Base-by-base conservation (phyloP, 2,113 vertebrate genomes). In the Myotis lucifugus region DNA sequence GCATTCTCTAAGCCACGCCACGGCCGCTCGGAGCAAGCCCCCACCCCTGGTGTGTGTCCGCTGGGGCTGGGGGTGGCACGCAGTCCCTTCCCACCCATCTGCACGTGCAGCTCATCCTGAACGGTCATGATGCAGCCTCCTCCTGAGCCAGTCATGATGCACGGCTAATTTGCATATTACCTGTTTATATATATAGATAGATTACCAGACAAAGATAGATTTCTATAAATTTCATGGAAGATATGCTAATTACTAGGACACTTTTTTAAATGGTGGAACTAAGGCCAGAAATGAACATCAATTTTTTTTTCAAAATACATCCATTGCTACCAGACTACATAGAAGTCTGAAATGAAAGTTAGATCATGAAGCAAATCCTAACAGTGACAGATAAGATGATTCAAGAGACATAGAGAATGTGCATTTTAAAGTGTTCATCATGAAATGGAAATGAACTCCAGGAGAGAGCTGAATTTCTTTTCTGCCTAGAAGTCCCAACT, bases 21-120 rank as follows among this genome's bases (percentile, higher is more conserved):
- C 0, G 13, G 48, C 13, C 0, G 4, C 13, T 50, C 4, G 4
- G 48, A 50, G 13, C 14, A 50, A 13, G 18, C 54, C 7, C 54
- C 54, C 7, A 54, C 18, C 7, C 54, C 54, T 54, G 54, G 18
- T 54, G 48, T 50, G 48, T 50, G 54, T 54, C 56, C 8, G 3
- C 8, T 59, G 56, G 9, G 56, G 21, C 11, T 59, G 56, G 56
- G 56, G 56, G 23, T 3, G 9, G 9, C 56, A 59, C 4, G 1
- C 56, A 27, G 8, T 27, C 4, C 56, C 23, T 23, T 59, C 23
- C 56, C 10, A 1, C 23, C 23, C 9, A 59, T 59, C 23, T 59
- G 23, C 19, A 8, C 25, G 9, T 8, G 25, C 23, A 59, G 56
- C 23, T 59, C 23, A 10, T 59, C 56, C 56, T 11, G 56, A 59